Evolutionary conservation across 1,140 invertebrate genomes (phyloP).

Genomic region (Drosophila orena): DNA sequence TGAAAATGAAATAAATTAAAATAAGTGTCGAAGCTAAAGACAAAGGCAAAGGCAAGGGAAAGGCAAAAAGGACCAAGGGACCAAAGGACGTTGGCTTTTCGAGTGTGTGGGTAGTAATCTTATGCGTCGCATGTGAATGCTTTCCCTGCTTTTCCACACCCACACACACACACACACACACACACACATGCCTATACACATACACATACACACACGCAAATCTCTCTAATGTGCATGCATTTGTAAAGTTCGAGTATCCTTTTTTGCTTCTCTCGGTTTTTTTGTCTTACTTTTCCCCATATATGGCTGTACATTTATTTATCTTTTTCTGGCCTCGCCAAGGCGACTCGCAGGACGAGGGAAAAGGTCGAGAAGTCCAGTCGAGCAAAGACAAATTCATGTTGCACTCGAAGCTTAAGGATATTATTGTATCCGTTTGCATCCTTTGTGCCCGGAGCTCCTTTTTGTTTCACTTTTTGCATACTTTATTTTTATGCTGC

Average conservation of each 20-base stretch:
- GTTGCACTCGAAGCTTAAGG: conserved; percentile 81
- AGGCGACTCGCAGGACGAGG: conserved; percentile 66
- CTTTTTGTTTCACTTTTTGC: conserved; percentile 72
- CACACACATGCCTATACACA: conserved; percentile 30
- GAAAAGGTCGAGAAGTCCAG: conserved; percentile 31
- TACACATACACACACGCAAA: conserved; percentile 19
- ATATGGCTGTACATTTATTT: conserved; percentile 31
- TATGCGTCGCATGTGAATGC: conserved; percentile 67
- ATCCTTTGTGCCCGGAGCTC: conserved; percentile 68
- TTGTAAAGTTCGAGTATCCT: conserved; percentile 81
- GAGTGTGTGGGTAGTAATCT: conserved; percentile 32
- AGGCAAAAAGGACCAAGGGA: conserved; percentile 35
- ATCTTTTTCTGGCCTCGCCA: conserved; percentile 34
- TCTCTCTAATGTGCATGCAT: conserved; percentile 78
- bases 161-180: not conserved
- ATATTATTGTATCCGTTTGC: conserved; percentile 74
- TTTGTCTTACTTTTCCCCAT: conserved; percentile 16
- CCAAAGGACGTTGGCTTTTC: conserved; percentile 50
- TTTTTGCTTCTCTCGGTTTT: conserved; percentile 24
- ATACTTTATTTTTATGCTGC: conserved; percentile 59
- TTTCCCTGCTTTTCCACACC: conserved; percentile 37
- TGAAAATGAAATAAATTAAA: conserved; percentile 83
- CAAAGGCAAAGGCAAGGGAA: conserved; percentile 42
- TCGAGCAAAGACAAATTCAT: conserved; percentile 79
- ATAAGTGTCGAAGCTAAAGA: conserved; percentile 78